Conservation (phyloP, 1,140 invertebrate species). For the Macrobrachium nipponense region DNA sequence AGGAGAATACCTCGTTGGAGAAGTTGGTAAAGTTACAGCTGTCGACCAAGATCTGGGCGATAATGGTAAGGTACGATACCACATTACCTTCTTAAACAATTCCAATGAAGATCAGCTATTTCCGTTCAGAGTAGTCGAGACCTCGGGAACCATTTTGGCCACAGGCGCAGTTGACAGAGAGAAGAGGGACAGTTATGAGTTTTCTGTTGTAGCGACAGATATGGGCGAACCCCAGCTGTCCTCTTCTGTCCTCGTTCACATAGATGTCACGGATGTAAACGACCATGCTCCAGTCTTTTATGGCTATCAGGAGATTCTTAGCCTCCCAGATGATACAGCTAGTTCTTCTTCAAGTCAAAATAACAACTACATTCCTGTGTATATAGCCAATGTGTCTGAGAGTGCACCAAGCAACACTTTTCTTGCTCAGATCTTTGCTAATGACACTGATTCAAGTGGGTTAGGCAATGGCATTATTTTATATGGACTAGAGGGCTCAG, state of each 20-base stretch:
- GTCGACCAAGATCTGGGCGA: conserved; percentile 45
- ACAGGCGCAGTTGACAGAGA: conserved; percentile 48
- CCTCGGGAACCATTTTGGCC: conserved; percentile 42
- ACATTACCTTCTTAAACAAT: conserved; percentile 39
- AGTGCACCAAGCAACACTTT: conserved; percentile 22
- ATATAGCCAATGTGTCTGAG: conserved; percentile 23
- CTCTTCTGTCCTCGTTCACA: conserved; percentile 47
- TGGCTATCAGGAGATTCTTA: conserved; percentile 31
- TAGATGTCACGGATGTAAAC: conserved; percentile 47
- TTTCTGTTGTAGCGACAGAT: conserved; percentile 42
- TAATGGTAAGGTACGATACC: conserved; percentile 36
- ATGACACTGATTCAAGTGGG: conserved; percentile 42
- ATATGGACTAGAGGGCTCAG: conserved; percentile 48
- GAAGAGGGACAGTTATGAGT: conserved; percentile 44
- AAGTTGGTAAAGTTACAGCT: conserved; percentile 45
- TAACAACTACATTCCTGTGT: conserved; percentile 25
- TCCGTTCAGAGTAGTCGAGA: conserved; percentile 48
- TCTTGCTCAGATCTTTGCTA: conserved; percentile 27
- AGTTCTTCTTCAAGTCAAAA: not conserved
- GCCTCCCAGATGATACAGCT: not conserved
- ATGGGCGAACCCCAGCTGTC: conserved; percentile 43
- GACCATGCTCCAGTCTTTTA: conserved; percentile 45
- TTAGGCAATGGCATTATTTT: conserved; percentile 49
- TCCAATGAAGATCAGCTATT: conserved; percentile 26
- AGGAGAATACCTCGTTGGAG: conserved; percentile 47